phyloP scores from a whole-genome alignment of 2,797 vertebrate genomes.

The Myotis vivesi region DNA sequence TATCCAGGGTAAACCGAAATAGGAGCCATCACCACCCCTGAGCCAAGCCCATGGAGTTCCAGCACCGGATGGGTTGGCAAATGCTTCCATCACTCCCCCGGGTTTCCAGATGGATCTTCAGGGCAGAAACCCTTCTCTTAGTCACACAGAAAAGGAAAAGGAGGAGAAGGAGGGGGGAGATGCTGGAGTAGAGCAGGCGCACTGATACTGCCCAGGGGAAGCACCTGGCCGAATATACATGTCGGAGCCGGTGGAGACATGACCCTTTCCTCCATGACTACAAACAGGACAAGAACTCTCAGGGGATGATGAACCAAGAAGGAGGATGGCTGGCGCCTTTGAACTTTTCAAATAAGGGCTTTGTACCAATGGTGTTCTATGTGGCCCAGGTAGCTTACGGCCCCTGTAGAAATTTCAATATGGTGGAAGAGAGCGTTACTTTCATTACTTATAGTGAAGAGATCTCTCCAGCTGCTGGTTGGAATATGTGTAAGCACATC shows the following conservation, averaged over 20 bases:
- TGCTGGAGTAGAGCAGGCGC: no score
- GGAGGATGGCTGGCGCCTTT: neutral
- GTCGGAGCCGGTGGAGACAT: fast-evolving
- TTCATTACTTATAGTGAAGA: neutral
- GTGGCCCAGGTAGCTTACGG: neutral
- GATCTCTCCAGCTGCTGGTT: neutral
- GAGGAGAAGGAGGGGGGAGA: neutral
- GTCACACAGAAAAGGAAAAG: neutral
- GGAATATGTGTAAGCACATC: neutral
- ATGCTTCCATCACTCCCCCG: neutral
- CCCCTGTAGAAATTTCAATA: neutral
- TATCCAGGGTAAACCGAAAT: no score
- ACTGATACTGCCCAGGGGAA: neutral
- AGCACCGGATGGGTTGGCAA: neutral
- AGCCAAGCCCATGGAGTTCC: neutral
- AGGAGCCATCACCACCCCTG: neutral
- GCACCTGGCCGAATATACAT: neutral
- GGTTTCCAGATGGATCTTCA: neutral
- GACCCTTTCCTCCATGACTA: neutral
- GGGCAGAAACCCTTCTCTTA: neutral
- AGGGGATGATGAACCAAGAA: neutral
- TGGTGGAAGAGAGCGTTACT: neutral
- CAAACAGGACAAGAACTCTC: neutral
- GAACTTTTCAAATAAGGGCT: neutral
- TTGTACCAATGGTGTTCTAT: neutral